Conservation (phyloP, 2,888 invertebrate species). For the Pheosia tremula region DNA sequence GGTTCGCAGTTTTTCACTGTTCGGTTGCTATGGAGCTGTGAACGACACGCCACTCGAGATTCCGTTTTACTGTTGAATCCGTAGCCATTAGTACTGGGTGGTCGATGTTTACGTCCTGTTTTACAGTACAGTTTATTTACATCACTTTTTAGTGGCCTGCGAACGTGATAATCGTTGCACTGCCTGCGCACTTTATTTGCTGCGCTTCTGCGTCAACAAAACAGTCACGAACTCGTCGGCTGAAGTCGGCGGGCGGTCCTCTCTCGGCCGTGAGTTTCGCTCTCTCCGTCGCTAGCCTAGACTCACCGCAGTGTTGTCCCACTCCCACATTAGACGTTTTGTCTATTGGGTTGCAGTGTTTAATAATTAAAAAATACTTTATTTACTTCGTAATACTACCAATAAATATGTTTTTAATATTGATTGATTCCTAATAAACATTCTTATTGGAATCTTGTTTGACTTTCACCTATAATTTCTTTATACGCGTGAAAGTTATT, state of each 20-base stretch:
- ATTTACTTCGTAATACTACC: conserved; percentile 11
- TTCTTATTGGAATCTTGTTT: conserved; percentile 2
- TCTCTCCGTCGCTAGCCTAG: conserved; percentile 63
- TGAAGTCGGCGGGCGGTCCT: conserved; percentile 46
- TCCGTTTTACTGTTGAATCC: conserved; percentile 33
- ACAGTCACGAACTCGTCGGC: conserved; percentile 48
- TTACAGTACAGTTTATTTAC: conserved; percentile 73
- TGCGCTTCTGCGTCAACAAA: conserved; percentile 82
- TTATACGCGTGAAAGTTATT: background rate
- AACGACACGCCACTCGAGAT: conserved; percentile 53
- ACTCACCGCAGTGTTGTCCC: conserved; percentile 44
- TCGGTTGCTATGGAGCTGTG: conserved; percentile 66
- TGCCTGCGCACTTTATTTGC: conserved; percentile 80
- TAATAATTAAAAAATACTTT: conserved; percentile 17
- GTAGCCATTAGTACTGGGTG: conserved; percentile 48
- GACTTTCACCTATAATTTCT: background rate
- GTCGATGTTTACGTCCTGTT: conserved; percentile 66
- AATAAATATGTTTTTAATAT: background rate
- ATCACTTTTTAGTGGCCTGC: conserved; percentile 76
- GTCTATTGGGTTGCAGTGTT: conserved; percentile 54
- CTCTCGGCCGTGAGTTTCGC: conserved; percentile 47
- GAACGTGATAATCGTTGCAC: conserved; percentile 79
- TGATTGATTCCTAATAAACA: background rate
- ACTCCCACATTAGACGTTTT: conserved; percentile 61
- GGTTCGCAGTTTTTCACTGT: conserved; percentile 72